A percentile compares a stretch with the other conserved stretches of the same genome.
Conservation (phyloP, 2,797 vertebrate genomes). For the Phoeniculus purpureus region DNA sequence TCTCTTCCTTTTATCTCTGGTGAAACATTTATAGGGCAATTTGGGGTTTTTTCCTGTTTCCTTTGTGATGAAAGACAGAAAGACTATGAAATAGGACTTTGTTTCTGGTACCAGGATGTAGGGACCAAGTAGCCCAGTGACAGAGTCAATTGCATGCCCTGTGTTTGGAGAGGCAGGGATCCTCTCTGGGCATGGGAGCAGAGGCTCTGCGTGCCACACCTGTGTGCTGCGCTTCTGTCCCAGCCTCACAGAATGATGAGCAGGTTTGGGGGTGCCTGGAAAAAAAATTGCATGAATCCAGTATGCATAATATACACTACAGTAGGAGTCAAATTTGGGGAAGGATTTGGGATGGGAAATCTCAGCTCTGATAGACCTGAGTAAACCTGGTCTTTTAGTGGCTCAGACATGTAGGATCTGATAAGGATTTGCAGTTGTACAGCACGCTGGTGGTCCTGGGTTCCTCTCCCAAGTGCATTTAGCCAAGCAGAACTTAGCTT, state of each 20-base stretch:
- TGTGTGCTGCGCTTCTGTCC: not conserved
- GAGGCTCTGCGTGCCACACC: not conserved
- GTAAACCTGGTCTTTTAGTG: not conserved
- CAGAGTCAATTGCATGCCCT: not conserved
- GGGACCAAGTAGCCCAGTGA: not conserved
- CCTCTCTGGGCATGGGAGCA: fast-evolving
- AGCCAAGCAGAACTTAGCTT: slow-evolving; percentile 52
- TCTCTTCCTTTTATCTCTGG: slow-evolving; percentile 22
- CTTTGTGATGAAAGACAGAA: not conserved
- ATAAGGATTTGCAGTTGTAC: not conserved
- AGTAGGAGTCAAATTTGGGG: not conserved
- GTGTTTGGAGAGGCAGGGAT: not conserved
- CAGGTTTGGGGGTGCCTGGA: not conserved
- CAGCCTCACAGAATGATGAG: not conserved
- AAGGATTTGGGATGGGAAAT: not conserved
- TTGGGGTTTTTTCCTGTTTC: not conserved
- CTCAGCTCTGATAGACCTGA: not conserved
- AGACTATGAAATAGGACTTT: not conserved
- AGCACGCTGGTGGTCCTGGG: not conserved
- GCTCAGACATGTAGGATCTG: not conserved
- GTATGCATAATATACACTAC: not conserved
- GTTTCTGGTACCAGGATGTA: not conserved
- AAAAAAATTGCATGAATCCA: not conserved
- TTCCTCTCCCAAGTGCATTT: slow-evolving; percentile 29
- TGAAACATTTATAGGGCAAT: slow-evolving; percentile 24